Conservation (phyloP, 2,797 vertebrate genomes). For the Sebastiscus albofasciatus region DNA sequence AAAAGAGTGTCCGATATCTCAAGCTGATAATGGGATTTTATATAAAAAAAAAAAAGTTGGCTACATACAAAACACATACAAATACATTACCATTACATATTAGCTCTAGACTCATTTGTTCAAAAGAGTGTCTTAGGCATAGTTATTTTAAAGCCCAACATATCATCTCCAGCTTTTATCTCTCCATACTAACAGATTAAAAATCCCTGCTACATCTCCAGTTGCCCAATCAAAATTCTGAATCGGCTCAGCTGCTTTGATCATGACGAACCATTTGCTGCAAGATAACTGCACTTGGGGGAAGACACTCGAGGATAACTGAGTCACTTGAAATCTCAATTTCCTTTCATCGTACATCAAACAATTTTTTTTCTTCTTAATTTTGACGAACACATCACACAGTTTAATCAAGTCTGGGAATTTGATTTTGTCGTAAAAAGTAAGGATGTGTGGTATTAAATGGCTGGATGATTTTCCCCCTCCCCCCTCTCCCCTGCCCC, state of each 20-base stretch:
- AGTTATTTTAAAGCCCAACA: background rate
- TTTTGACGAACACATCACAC: constrained; percentile 46
- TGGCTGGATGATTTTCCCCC: constrained; percentile 34
- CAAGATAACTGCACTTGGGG: constrained; percentile 48
- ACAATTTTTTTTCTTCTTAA: constrained; percentile 29
- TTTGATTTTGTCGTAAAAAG: constrained; percentile 57
- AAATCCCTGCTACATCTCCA: background rate
- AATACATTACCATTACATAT: background rate
- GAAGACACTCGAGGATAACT: constrained; percentile 53
- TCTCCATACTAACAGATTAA: constrained; percentile 1
- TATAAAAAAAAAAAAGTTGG: background rate
- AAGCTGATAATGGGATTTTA: background rate
- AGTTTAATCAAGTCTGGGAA: constrained; percentile 63
- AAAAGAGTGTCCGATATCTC: background rate
- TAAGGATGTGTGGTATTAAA: constrained; percentile 53
- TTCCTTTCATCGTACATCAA: constrained; percentile 70
- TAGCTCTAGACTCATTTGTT: background rate
- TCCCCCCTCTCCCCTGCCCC: background rate
- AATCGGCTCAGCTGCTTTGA: constrained; percentile 46
- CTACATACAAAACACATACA: background rate
- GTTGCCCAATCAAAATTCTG: constrained; percentile 23
- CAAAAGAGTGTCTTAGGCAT: background rate
- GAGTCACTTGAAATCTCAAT: constrained; percentile 55
- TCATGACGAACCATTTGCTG: constrained; percentile 23
- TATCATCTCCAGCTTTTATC: background rate